Percentiles rank a stretch among this genome's conserved stretches.
These are phyloP conservation scores for Drosophila lacertosa DNA, from an alignment of 1,140 invertebrate genomes.

Conservation along the genomic window DNA sequence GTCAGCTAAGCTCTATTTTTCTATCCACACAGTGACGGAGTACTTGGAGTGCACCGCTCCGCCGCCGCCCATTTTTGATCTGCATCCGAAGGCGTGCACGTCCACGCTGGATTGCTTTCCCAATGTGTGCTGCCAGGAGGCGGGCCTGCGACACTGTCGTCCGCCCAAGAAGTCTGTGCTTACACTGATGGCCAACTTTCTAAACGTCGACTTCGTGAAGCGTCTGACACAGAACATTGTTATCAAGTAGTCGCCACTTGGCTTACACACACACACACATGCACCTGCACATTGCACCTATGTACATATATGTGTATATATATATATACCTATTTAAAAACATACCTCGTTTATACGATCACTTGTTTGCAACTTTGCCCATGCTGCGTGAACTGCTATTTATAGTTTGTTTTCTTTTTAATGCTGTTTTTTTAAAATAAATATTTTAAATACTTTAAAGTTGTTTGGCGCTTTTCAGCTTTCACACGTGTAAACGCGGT, in stretches of 20 bases:
- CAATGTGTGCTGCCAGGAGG: conserved; percentile 90
- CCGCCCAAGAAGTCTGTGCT: conserved; percentile 88
- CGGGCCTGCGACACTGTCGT: conserved; percentile 87
- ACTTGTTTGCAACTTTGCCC: background rate
- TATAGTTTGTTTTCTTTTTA: background rate
- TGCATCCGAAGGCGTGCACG: conserved; percentile 88
- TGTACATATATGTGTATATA: conserved; percentile 1
- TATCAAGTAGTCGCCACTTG: conserved; percentile 66
- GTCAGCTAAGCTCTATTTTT: background rate
- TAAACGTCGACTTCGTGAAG: conserved; percentile 82
- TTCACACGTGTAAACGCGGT: background rate
- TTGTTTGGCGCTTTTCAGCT: background rate
- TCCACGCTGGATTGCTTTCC: conserved; percentile 89
- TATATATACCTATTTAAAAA: conserved; percentile 16
- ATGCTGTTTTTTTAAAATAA: no score
- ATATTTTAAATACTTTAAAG: no score
- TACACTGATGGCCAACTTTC: conserved; percentile 86
- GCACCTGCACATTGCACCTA: background rate
- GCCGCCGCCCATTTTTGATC: conserved; percentile 86
- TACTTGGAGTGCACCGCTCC: conserved; percentile 90
- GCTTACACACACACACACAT: conserved; percentile 2
- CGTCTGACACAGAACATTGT: conserved; percentile 80
- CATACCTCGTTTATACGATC: conserved; percentile 24
- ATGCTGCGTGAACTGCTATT: background rate
- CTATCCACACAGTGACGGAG: conserved; percentile 84